phyloP scores from a whole-genome alignment of 2,797 vertebrate species.

The Lepidocolaptes lacrymiger region DNA sequence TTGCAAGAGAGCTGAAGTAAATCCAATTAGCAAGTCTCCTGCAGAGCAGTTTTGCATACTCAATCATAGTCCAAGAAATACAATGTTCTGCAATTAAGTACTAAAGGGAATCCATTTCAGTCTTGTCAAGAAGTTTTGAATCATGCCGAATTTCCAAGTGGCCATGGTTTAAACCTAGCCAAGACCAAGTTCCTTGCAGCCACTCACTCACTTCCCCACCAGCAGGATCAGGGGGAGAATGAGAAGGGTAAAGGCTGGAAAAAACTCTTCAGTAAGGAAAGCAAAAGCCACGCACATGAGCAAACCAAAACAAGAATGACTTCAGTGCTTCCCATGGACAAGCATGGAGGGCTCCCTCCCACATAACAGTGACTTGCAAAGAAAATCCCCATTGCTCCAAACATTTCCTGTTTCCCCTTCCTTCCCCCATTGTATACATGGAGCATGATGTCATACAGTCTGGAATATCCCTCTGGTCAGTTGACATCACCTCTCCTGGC shows the following conservation, averaged over 20 bases:
- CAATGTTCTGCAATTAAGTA: background rate
- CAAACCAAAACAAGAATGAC: background rate
- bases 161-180: background rate
- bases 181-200: background rate
- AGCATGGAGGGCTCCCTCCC: background rate
- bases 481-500: background rate
- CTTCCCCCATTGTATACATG: fast-evolving
- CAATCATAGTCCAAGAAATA: background rate
- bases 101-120: background rate
- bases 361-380: fast-evolving
- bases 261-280: background rate
- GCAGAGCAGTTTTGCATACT: background rate
- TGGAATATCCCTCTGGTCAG: background rate
- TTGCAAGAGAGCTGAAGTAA: background rate
- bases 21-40: background rate
- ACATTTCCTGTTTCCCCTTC: background rate
- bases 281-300: background rate
- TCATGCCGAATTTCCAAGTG: background rate
- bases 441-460: background rate
- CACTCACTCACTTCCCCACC: fast-evolving
- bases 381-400: background rate
- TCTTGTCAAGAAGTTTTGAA: background rate
- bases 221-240: fast-evolving
- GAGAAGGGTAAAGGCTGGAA: background rate
- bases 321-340: background rate